A percentile compares a stretch with the other conserved stretches of the same genome.
Evolutionary conservation across 2,113 vertebrate species (phyloP).

Genomic region (Martes martes): DNA sequence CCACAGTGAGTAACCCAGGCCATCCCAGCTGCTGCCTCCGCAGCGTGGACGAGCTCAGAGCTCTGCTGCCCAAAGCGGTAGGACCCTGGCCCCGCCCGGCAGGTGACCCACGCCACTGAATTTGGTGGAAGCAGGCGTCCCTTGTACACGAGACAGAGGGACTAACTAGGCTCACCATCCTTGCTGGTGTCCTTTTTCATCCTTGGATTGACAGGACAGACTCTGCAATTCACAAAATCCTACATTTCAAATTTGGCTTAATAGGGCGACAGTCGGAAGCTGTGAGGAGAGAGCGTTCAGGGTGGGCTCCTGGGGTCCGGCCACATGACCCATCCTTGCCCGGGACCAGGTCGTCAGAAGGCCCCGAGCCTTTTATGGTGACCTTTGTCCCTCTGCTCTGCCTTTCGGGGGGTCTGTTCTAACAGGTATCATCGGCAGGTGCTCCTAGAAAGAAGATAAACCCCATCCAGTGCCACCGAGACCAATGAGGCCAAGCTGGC

Average conservation of each 20-base stretch:
- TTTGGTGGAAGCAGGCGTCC: slow-evolving; percentile 37
- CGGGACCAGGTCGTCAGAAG: background rate
- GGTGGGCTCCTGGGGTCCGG: background rate
- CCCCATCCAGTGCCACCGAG: background rate
- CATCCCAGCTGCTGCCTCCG: slow-evolving; percentile 41
- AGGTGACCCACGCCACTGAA: slow-evolving; percentile 58
- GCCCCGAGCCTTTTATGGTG: rapidly evolving
- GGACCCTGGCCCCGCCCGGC: slow-evolving; percentile 69
- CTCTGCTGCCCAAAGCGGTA: slow-evolving; percentile 68
- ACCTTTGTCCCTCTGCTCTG: rapidly evolving
- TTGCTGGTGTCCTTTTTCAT: slow-evolving; percentile 6
- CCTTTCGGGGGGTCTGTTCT: background rate
- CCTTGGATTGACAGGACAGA: slow-evolving; percentile 48
- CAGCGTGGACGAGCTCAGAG: slow-evolving; percentile 67
- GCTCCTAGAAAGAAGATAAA: background rate
- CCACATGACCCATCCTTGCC: background rate
- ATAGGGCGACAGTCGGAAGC: slow-evolving; percentile 56
- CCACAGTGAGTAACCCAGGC: slow-evolving; percentile 40
- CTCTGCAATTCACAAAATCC: slow-evolving; percentile 56
- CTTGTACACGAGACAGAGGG: background rate
- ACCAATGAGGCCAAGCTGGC: background rate
- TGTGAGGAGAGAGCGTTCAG: background rate
- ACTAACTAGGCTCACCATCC: background rate
- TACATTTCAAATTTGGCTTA: background rate
- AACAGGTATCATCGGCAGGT: background rate